Evolutionary conservation across 2,888 invertebrate genomes (phyloP), one percentile per base, ranked within the genome.

Genomic region (Lingula anatina): DNA sequence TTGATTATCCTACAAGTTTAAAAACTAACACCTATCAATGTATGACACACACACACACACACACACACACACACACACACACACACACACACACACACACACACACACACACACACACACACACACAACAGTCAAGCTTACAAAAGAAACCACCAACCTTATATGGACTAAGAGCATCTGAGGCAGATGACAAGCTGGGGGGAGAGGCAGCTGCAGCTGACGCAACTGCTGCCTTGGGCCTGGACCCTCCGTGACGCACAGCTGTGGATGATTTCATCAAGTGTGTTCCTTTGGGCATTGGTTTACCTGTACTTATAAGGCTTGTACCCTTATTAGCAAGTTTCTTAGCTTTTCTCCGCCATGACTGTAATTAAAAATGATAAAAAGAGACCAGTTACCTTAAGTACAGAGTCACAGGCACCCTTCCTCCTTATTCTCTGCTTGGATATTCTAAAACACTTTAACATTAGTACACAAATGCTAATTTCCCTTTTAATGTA

Each of bases 321-420:
- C 72, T 74, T 23, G 69, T 66, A 37, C 80, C 78, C 59, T 81
- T 82, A 7, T 78, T 75, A 40, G 82, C 81, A 53, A 81, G 79
- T 37, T 87, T 81, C 75, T 90, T 89, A 0, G 90, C 90, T 57
- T 88, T 86, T 26, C 89, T 82, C 57, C 87, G 86, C 90, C 90
- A 91, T 51, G 85, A 86, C 86, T 85, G 61, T 24, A 45, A 46
- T 21, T 15, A 47, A 35, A 45, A 45, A 46, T 35, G 9, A 9
- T 28, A 26, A 44, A 20, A 18, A 28, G 9, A 4, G 18, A 12
- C 5, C 18, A 21, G 12, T 23, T 24, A n/a, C 1, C 28, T 44
- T 25, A 31, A 4, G 25, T 15, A n/a, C 3, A n/a, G n/a, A n/a
- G n/a, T n/a, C n/a, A n/a, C n/a, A n/a, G n/a, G n/a, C n/a, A n/a